These are phyloP conservation scores for Rana temporaria DNA, from an alignment of 2,113 vertebrate genomes.

Conservation along the genomic window DNA sequence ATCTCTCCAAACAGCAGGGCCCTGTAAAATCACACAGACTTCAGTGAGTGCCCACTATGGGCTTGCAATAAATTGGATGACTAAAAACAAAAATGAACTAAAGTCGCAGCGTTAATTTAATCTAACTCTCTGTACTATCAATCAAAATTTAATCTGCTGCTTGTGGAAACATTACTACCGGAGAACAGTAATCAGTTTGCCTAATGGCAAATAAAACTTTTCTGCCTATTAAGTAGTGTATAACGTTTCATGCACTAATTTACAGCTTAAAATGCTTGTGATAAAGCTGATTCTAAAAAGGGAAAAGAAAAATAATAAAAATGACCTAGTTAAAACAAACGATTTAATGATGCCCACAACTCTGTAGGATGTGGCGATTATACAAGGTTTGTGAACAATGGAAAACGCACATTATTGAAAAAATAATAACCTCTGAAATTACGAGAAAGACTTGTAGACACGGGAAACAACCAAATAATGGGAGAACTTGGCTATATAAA, in stretches of 20 bases:
- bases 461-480: no score
- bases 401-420: not conserved
- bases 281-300: not conserved
- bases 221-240: constrained; percentile 47
- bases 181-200: constrained; percentile 48
- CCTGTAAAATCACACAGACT: not conserved
- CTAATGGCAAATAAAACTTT: constrained; percentile 54
- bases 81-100: constrained; percentile 21
- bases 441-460: not conserved
- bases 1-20: not conserved
- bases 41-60: not conserved
- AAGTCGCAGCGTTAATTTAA: constrained; percentile 50
- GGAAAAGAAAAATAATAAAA: not conserved
- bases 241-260: constrained; percentile 45
- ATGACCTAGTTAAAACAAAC: constrained; percentile 26
- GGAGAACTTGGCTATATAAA: no score
- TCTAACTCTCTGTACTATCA: constrained; percentile 41
- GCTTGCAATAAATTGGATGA: constrained; percentile 36
- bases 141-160: constrained; percentile 53
- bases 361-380: not conserved
- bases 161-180: constrained; percentile 18
- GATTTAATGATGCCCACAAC: constrained; percentile 28
- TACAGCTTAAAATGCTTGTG: constrained; percentile 19
- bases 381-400: not conserved
- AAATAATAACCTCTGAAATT: not conserved